Conservation (phyloP, 2,888 invertebrate species). For the Acanthococcus lagerstroemiae region DNA sequence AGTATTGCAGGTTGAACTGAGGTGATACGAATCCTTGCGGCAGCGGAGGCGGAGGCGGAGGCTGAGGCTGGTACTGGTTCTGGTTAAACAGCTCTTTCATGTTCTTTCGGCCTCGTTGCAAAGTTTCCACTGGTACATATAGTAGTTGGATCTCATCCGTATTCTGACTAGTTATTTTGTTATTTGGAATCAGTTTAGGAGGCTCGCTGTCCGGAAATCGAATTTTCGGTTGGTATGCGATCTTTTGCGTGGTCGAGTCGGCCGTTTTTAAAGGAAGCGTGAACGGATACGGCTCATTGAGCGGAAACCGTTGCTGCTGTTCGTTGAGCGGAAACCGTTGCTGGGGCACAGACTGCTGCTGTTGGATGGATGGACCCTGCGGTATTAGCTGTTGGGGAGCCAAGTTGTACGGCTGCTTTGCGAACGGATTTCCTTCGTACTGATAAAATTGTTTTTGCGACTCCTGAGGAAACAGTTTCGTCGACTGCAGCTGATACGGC, state of each 20-base stretch:
- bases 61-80: constrained; percentile 1
- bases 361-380: background rate
- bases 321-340: constrained; percentile 27
- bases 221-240: constrained; percentile 12
- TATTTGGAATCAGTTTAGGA: constrained; percentile 4
- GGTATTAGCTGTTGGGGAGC: constrained; percentile 39
- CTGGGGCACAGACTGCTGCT: constrained; percentile 33
- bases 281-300: constrained; percentile 21
- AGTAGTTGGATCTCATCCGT: constrained; percentile 59
- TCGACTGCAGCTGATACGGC: constrained; percentile 3
- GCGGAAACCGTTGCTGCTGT: constrained; percentile 33
- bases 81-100: constrained; percentile 9
- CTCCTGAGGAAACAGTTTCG: constrained; percentile 17
- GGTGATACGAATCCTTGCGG: constrained; percentile 14
- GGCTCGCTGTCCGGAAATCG: constrained; percentile 18
- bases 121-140: constrained; percentile 69
- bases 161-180: constrained; percentile 25
- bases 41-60: background rate
- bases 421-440: constrained; percentile 9
- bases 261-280: constrained; percentile 5
- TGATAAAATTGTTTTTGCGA: constrained; percentile 21
- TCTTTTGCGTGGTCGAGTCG: constrained; percentile 19
- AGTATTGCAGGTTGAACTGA: constrained; percentile 13
- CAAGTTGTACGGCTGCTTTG: constrained; percentile 31
- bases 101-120: constrained; percentile 43